Evolutionary conservation across 2,888 invertebrate species (phyloP), one percentile per base, ranked within the genome.

Genomic region (Eudasyphora cyanicolor): DNA sequence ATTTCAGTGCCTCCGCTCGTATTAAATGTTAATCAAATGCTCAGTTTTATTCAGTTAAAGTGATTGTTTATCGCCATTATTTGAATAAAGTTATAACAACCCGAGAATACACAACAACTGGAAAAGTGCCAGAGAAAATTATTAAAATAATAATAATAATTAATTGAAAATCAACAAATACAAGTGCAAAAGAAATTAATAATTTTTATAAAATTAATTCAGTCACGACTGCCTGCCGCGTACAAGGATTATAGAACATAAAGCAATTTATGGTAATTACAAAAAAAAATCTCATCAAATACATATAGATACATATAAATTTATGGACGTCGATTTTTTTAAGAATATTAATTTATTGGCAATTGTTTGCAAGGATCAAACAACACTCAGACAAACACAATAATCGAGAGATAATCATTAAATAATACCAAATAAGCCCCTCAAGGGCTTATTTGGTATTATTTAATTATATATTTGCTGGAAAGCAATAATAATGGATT

Each of bases 231-330:
- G n/a, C n/a, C n/a, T n/a, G 29, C 29, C 14, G 32, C 14, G 32
- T 60, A 24, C 14, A 29, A 12, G 60, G 60, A 60, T 60, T 60
- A 60, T 14, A n/a, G 29, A 32, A 60, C 60, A 60, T 60, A 60
- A 60, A 60, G 60, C 29, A 60, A 60, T 60, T 60, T 60, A 60
- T 60, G 60, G 60, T 60, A 60, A 60, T 60, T 60, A 60, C 29
- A 60, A 29, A n/a, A n/a, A n/a, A n/a, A 60, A 60, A 60, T 54
- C n/a, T n/a, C n/a, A n/a, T n/a, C n/a, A n/a, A n/a, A n/a, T n/a
- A n/a, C n/a, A n/a, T n/a, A n/a, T n/a, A n/a, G n/a, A n/a, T n/a
- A n/a, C n/a, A n/a, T n/a, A n/a, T n/a, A n/a, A n/a, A n/a, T 54
- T 21, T 54, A 54, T 51, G n/a, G n/a, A n/a, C n/a, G n/a, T n/a